Evolutionary conservation across 1,140 invertebrate species (phyloP).

Genomic region (Drosophila fuyamai): DNA sequence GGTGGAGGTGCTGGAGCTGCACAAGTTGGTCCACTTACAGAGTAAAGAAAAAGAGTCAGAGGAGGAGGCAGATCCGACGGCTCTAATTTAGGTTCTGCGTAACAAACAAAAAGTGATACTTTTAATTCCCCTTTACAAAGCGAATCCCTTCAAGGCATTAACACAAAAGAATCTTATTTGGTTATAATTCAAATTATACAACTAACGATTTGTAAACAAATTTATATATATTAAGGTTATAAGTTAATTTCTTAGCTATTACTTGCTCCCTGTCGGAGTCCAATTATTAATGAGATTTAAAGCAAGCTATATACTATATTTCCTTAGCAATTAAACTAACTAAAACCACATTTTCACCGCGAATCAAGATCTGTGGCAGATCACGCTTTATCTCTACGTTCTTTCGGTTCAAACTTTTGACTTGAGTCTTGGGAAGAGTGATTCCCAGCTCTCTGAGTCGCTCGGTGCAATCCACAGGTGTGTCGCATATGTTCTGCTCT

Average conservation of each 20-base stretch:
- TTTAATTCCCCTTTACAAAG: neutral
- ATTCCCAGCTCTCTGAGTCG: constrained; percentile 64
- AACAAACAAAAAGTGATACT: neutral
- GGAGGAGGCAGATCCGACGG: neutral
- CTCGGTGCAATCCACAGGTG: constrained; percentile 41
- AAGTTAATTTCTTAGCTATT: too few relatives aligned
- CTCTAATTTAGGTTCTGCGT: neutral
- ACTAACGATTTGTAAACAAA: too few relatives aligned
- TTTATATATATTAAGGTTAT: too few relatives aligned
- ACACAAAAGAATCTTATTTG: too few relatives aligned
- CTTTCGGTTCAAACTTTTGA: constrained; percentile 87
- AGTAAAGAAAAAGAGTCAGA: neutral
- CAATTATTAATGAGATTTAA: neutral
- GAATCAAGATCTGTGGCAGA: constrained; percentile 91
- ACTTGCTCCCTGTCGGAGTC: too few relatives aligned
- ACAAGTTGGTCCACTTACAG: neutral
- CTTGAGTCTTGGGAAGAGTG: constrained; percentile 85
- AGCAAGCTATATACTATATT: neutral
- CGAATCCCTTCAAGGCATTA: neutral
- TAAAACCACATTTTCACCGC: constrained; percentile 92
- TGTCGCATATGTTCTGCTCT: constrained; percentile 58
- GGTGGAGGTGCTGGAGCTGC: neutral
- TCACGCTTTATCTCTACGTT: constrained; percentile 89
- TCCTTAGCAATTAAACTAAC: constrained; percentile 24
- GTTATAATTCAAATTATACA: too few relatives aligned